Percentiles rank a stretch among this genome's conserved stretches.
phyloP scores from a whole-genome alignment of 2,797 vertebrate species.

The Morelia viridis region DNA sequence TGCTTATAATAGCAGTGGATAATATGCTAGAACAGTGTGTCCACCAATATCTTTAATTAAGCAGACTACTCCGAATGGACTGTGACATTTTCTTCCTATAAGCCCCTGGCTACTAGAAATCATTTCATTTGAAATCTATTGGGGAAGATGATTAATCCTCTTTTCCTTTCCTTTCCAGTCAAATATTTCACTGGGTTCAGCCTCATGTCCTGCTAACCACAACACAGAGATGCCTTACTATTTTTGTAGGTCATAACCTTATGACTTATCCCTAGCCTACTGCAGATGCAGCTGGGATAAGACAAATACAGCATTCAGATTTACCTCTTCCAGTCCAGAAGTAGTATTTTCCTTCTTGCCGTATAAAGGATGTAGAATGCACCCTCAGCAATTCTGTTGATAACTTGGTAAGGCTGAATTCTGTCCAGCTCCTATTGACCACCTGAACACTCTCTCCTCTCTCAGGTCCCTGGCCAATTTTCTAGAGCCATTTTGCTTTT shows the following conservation, averaged over 20 bases:
- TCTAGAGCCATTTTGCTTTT: neutral
- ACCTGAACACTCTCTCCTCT: neutral
- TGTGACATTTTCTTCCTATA: neutral
- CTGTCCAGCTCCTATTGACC: neutral
- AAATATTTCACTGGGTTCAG: neutral
- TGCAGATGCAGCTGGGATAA: neutral
- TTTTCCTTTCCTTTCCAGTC: neutral
- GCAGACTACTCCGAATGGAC: neutral
- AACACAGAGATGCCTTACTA: neutral
- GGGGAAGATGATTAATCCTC: neutral
- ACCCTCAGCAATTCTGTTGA: neutral
- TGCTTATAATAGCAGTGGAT: neutral
- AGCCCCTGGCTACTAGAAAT: neutral
- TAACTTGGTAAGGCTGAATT: neutral
- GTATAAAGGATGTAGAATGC: neutral
- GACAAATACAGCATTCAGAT: neutral
- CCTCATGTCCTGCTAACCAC: neutral
- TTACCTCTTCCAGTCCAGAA: neutral
- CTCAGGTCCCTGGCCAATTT: neutral
- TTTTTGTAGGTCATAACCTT: neutral
- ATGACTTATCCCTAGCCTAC: neutral
- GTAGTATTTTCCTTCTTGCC: neutral
- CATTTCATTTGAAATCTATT: neutral
- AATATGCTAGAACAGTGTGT: neutral
- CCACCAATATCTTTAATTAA: neutral